These are phyloP conservation scores for Daboia siamensis DNA, from an alignment of 2,113 vertebrate species.

Conservation along the genomic window DNA sequence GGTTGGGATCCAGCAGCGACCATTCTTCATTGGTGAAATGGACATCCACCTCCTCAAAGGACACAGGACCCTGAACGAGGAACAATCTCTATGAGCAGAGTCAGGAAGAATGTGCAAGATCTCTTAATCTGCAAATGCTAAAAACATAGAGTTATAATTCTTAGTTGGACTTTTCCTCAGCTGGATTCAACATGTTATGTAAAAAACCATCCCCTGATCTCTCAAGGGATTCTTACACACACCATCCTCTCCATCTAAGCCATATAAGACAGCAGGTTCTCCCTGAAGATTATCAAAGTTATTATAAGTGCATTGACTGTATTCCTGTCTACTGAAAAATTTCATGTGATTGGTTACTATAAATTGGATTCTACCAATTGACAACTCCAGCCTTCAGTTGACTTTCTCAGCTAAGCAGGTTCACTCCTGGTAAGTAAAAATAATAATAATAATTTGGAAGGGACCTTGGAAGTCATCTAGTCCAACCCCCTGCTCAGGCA, in stretches of 20 bases:
- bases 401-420: background rate
- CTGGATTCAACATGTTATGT: background rate
- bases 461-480: too few relatives aligned
- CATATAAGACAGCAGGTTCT: background rate
- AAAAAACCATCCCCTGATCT: background rate
- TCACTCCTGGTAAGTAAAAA: background rate
- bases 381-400: background rate
- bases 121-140: background rate
- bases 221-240: background rate
- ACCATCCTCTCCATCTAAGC: background rate
- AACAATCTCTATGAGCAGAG: background rate
- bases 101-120: background rate
- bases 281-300: background rate
- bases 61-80: background rate
- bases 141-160: background rate
- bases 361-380: background rate
- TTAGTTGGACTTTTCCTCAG: background rate
- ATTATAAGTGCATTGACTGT: background rate
- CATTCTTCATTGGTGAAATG: background rate
- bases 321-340: background rate
- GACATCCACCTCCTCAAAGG: background rate
- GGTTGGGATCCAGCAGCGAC: background rate
- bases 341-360: background rate
- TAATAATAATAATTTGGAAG: too few relatives aligned
- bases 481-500: too few relatives aligned